Evolutionary conservation across 2,113 vertebrate species (phyloP).

Genomic region (Dolichallabes microphthalmus): DNA sequence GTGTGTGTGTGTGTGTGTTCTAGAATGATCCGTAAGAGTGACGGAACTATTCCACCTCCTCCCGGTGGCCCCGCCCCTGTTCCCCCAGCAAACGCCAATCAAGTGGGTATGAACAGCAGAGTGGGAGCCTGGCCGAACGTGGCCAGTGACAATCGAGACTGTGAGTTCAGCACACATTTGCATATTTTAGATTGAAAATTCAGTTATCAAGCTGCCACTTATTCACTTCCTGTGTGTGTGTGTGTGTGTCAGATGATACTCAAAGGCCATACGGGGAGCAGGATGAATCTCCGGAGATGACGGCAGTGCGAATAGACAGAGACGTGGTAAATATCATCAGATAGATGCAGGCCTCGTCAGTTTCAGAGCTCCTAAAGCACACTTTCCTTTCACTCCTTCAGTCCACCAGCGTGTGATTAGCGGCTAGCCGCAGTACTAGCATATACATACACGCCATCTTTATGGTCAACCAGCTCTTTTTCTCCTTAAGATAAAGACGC

Average conservation of each 20-base stretch:
- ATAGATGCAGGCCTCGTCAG: neutral
- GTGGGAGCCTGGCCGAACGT: conserved; percentile 86
- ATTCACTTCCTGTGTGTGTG: conserved; percentile 8
- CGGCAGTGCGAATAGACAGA: conserved; percentile 81
- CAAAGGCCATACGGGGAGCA: conserved; percentile 67
- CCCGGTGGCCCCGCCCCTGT: conserved; percentile 82
- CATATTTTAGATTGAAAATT: neutral
- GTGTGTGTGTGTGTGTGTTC: neutral
- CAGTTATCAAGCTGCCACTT: neutral
- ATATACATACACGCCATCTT: too few relatives aligned
- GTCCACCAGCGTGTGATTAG: too few relatives aligned
- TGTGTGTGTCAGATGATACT: conserved; percentile 74
- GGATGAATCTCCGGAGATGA: conserved; percentile 78
- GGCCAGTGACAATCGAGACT: conserved; percentile 82
- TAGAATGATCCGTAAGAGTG: conserved; percentile 88
- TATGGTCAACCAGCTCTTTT: neutral
- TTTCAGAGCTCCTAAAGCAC: neutral
- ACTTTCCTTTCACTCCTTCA: too few relatives aligned
- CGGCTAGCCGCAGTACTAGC: neutral
- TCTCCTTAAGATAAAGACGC: neutral
- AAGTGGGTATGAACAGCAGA: conserved; percentile 80
- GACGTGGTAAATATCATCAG: conserved; percentile 82
- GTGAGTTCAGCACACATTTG: conserved; percentile 71
- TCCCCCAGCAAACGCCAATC: conserved; percentile 76
- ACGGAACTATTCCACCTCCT: conserved; percentile 84